phyloP scores from a whole-genome alignment of 2,797 vertebrate genomes.

The Limnodromus scolopaceus region DNA sequence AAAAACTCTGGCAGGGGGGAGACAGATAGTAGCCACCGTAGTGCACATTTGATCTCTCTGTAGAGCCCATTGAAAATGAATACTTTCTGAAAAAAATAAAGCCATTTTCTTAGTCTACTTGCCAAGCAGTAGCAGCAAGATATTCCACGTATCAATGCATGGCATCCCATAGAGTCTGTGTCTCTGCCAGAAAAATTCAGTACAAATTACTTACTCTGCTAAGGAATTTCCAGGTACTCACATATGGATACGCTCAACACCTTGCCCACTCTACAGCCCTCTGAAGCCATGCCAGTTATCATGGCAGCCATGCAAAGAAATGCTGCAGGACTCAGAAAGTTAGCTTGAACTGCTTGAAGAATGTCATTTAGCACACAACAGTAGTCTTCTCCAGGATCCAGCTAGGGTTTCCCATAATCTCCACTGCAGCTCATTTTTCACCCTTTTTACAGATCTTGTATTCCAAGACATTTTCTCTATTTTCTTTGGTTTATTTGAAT shows the following conservation, averaged over 20 bases:
- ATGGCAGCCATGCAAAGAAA: background rate
- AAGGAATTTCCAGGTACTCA: background rate
- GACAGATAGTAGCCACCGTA: background rate
- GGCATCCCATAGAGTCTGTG: accelerated
- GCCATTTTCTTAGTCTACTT: background rate
- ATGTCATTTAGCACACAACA: background rate
- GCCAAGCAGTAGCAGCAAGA: background rate
- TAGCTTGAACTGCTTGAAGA: background rate
- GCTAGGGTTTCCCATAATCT: background rate
- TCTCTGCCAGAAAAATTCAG: background rate
- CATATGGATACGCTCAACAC: background rate
- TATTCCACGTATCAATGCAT: background rate
- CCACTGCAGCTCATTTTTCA: background rate
- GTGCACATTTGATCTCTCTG: background rate
- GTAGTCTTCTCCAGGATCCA: background rate
- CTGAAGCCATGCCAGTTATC: background rate
- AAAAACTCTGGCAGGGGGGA: background rate
- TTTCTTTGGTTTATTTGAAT: background rate
- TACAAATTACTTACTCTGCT: background rate
- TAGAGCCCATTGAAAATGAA: background rate
- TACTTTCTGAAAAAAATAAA: background rate
- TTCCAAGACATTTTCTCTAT: background rate
- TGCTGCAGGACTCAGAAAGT: background rate
- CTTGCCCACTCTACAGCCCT: background rate
- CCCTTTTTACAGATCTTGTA: background rate